Evolutionary conservation across 2,888 invertebrate genomes (phyloP), one percentile per base, ranked within the genome.

Genomic region (Lasioglossum figueresi): DNA sequence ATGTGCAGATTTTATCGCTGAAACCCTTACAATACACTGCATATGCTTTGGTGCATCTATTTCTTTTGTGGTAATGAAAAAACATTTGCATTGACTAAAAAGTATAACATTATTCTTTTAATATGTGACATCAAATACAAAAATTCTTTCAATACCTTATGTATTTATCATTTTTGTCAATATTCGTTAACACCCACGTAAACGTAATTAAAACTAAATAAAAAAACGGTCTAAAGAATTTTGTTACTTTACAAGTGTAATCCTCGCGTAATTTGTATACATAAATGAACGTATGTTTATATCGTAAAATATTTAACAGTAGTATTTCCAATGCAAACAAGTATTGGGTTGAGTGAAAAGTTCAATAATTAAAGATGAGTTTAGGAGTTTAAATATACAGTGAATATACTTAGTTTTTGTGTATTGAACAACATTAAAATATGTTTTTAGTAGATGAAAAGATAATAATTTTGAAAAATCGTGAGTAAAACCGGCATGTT

Each of bases 11-110:
- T 31, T 16, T 2, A 63, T 63, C 6, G 16, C 14, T 63, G 63
- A 63, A 19, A 16, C 31, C 12, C 16, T 19, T 63, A 63, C 8
- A 31, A 31, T 6, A 31, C 63, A 27, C 63, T 63, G 31, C 31
- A 63, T 63, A 6, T 87, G 83, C 84, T 90, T 88, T 73, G 45
- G 43, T 83, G 90, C 84, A 89, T 83, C 59, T 78, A 76, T 80
- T 80, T 80, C 84, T 73, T 79, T 73, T 34, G 72, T 83, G 72
- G 74, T 82, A 78, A 73, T 72, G 31, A 63, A 80, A 77, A 77
- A 76, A 23, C 52, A 52, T 52, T 76, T 71, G 66, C 76, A 52
- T 79, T 76, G 40, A 76, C 76, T 72, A 70, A 83, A 78, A 71
- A 31, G 40, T 70, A 27, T 40, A 66, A 56, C 66, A 66, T 75